Evolutionary conservation across 2,113 vertebrate species (phyloP).

Genomic region (Okapia johnstoni): DNA sequence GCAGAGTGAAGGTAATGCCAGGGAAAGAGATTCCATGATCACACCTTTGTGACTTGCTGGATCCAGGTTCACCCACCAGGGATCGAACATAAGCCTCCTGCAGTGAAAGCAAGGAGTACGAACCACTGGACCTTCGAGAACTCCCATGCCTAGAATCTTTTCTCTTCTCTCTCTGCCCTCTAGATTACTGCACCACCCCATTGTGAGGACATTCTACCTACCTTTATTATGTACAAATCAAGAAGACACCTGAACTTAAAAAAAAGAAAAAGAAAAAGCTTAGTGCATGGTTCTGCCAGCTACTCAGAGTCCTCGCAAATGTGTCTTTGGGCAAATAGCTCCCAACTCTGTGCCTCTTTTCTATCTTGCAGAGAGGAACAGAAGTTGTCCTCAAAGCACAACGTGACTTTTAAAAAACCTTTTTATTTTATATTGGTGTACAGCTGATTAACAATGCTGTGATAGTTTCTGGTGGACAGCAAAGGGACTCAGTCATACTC

Average conservation of each 20-base stretch:
- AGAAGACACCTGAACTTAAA: not conserved
- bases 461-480: not conserved
- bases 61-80: not conserved
- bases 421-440: not conserved
- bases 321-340: not conserved
- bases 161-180: not conserved
- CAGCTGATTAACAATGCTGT: not conserved
- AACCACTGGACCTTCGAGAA: not conserved
- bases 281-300: not conserved
- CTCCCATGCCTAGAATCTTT: not conserved
- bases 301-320: not conserved
- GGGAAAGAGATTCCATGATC: not conserved
- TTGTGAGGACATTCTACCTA: not conserved
- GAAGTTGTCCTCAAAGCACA: not conserved
- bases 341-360: not conserved
- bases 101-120: not conserved
- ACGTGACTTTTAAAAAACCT: not conserved
- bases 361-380: not conserved
- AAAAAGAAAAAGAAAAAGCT: not conserved
- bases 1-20: not conserved
- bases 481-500: not conserved
- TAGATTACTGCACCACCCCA: not conserved
- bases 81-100: not conserved
- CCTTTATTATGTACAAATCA: not conserved
- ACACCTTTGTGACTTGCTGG: not conserved